phyloP scores from a whole-genome alignment of 2,113 vertebrate genomes.

The Ginglymostoma cirratum region DNA sequence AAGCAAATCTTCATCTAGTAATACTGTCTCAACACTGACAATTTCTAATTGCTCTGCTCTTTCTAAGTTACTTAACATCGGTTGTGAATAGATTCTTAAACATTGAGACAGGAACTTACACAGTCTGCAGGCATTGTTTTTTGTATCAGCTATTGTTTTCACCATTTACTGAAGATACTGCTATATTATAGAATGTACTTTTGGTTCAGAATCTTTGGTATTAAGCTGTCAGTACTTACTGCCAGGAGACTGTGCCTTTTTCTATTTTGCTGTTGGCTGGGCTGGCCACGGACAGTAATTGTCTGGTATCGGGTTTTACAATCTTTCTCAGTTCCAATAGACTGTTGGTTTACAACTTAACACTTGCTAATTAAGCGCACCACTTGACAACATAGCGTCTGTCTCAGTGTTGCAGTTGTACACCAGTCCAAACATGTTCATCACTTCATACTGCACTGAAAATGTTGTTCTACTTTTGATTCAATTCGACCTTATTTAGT shows the following conservation, averaged over 20 bases:
- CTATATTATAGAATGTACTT: background rate
- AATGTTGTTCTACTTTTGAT: background rate
- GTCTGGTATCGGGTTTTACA: background rate
- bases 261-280: background rate
- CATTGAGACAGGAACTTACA: background rate
- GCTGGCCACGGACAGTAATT: background rate
- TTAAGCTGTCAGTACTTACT: background rate
- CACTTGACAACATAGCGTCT: background rate
- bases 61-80: background rate
- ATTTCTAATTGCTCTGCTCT: background rate
- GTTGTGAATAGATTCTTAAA: background rate
- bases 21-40: background rate
- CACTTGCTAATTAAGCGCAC: background rate
- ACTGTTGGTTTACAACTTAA: background rate
- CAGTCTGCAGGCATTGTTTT: background rate
- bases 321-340: background rate
- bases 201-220: background rate
- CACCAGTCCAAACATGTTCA: background rate
- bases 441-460: background rate
- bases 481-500: background rate
- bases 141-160: background rate
- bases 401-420: background rate
- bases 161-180: background rate
- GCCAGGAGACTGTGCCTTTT: background rate
- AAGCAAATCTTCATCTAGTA: background rate